A percentile compares a stretch with the other conserved stretches of the same genome.
Conservation (phyloP, 2,888 invertebrate genomes). For the Scelioninae gen. 2 region DNA sequence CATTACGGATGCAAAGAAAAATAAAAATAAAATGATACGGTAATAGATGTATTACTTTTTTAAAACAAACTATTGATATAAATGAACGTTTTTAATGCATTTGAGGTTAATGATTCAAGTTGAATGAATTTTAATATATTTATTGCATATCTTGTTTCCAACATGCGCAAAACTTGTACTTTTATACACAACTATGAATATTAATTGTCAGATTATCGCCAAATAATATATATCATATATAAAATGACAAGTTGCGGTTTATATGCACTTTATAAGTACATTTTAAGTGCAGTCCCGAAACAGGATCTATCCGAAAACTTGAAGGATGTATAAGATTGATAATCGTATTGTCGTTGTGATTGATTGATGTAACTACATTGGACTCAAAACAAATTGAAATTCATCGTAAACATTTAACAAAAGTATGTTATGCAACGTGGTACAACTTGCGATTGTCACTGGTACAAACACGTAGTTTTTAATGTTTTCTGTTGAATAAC, state of each 20-base stretch:
- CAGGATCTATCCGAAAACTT: constrained; percentile 50
- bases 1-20: constrained; percentile 36
- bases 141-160: constrained; percentile 58
- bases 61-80: constrained; percentile 54
- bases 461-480: constrained; percentile 52
- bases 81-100: constrained; percentile 58
- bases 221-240: constrained; percentile 44
- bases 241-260: constrained; percentile 39
- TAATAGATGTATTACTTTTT: constrained; percentile 57
- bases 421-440: neutral
- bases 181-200: constrained; percentile 59
- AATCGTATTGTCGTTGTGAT: constrained; percentile 35
- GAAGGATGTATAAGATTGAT: constrained; percentile 35
- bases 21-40: constrained; percentile 23
- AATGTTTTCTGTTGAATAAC: constrained; percentile 51
- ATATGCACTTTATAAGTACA: constrained; percentile 52
- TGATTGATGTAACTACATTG: constrained; percentile 8
- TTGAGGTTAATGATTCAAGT: constrained; percentile 54
- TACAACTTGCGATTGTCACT: constrained; percentile 49
- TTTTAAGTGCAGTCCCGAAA: constrained; percentile 54
- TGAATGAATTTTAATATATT: constrained; percentile 56
- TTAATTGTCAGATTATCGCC: constrained; percentile 58
- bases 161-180: constrained; percentile 59
- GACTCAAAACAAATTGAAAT: neutral
- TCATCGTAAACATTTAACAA: neutral